Conservation (phyloP, 1,140 invertebrate species). For the Latrodectus geometricus region DNA sequence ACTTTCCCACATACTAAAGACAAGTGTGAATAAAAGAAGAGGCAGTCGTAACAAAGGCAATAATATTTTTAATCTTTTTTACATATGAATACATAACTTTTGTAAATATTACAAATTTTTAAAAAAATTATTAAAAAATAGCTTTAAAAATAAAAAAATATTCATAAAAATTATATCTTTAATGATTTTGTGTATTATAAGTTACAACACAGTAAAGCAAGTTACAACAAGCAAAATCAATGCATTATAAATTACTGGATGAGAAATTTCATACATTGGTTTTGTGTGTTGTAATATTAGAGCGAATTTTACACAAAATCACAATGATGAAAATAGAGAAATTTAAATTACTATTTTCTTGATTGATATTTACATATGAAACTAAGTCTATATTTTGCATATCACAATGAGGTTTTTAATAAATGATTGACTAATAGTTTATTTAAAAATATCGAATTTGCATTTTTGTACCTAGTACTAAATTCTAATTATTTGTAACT, state of each 20-base stretch:
- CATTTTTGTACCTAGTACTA: too few relatives aligned
- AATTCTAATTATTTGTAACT: too few relatives aligned
- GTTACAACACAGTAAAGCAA: too few relatives aligned
- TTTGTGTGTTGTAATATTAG: too few relatives aligned
- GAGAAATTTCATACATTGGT: too few relatives aligned
- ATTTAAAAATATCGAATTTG: too few relatives aligned
- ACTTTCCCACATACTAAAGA: slow-evolving; percentile 54
- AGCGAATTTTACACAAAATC: not conserved
- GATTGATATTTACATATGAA: slow-evolving; percentile 3
- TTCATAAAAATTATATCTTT: not conserved
- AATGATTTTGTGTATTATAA: too few relatives aligned
- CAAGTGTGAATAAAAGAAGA: slow-evolving; percentile 21
- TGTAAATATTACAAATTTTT: not conserved
- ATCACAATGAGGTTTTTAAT: slow-evolving; percentile 2
- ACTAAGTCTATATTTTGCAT: not conserved
- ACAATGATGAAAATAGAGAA: not conserved
- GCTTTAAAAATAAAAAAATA: not conserved
- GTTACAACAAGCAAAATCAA: too few relatives aligned
- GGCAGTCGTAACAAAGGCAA: slow-evolving; percentile 47
- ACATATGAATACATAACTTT: slow-evolving; percentile 30
- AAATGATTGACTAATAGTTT: not conserved
- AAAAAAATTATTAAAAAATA: not conserved
- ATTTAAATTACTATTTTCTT: not conserved
- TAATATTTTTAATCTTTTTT: slow-evolving; percentile 6
- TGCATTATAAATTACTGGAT: too few relatives aligned